These are phyloP conservation scores for Nemotelus pantherinus DNA, from an alignment of 2,888 invertebrate genomes.

Conservation along the genomic window DNA sequence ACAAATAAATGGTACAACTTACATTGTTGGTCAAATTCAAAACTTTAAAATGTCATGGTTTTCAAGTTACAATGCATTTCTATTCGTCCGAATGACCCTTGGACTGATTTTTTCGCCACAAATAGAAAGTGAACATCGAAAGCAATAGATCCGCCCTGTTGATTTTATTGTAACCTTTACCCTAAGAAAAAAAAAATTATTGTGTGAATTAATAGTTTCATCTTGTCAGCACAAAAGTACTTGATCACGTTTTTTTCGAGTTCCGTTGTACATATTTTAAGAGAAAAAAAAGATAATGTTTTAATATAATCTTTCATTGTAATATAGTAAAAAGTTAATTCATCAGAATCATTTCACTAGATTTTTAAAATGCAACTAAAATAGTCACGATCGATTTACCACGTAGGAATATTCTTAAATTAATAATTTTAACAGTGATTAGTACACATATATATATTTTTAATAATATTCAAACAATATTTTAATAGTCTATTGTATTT, in stretches of 20 bases:
- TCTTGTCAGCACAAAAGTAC: conserved; percentile 19
- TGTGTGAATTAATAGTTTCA: conserved; percentile 20
- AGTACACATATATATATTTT: conserved; percentile 32
- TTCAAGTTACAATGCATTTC: background rate
- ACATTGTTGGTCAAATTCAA: background rate
- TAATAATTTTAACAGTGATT: conserved; percentile 21
- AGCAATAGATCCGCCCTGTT: conserved; percentile 14
- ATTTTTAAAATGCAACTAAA: conserved; percentile 26
- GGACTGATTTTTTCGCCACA: background rate
- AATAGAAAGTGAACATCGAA: conserved; percentile 29
- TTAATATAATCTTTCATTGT: conserved; percentile 27
- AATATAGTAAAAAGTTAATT: conserved; percentile 38
- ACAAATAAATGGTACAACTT: background rate
- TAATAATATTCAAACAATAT: conserved; percentile 29
- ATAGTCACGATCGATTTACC: conserved; percentile 35
- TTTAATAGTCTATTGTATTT: conserved; percentile 33
- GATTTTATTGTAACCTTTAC: background rate
- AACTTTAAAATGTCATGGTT: too few species aligned
- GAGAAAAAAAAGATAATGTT: conserved; percentile 9
- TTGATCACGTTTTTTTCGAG: background rate
- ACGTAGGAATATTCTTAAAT: conserved; percentile 10
- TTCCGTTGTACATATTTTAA: conserved; percentile 41
- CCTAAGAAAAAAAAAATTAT: background rate
- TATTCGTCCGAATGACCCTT: background rate
- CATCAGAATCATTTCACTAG: conserved; percentile 29